Percentiles rank a stretch among this genome's conserved stretches.
These are phyloP conservation scores for Clarias pachynema DNA, from an alignment of 2,797 vertebrate genomes.

Conservation along the genomic window DNA sequence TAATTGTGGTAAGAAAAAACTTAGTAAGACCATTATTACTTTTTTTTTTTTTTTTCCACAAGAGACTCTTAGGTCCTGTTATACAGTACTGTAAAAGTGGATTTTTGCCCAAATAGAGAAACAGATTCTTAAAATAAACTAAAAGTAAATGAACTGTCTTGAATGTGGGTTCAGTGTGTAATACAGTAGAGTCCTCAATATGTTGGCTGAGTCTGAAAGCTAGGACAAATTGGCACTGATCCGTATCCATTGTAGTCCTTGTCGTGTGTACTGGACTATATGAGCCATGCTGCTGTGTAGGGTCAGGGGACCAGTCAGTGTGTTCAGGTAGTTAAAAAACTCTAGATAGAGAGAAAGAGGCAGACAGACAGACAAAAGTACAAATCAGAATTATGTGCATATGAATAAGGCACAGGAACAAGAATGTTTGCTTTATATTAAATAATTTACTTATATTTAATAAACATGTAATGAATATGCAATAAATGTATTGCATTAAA, in stretches of 20 bases:
- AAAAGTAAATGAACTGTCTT: background rate
- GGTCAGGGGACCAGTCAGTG: conserved; percentile 92
- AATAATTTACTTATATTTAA: background rate
- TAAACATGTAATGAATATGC: background rate
- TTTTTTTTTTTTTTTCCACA: background rate
- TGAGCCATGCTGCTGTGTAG: conserved; percentile 97
- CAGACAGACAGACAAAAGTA: background rate
- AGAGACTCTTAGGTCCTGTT: background rate
- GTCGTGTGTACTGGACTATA: conserved; percentile 94
- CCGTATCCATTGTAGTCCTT: conserved; percentile 97
- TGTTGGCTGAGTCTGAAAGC: conserved; percentile 47
- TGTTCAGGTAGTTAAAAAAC: conserved; percentile 98
- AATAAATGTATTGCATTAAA: background rate
- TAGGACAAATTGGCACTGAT: conserved; percentile 87
- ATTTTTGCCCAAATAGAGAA: conserved; percentile 15
- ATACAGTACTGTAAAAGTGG: conserved; percentile 14
- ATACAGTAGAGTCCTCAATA: conserved; percentile 2
- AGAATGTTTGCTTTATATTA: background rate
- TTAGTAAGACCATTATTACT: background rate
- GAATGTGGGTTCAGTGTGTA: conserved; percentile 15
- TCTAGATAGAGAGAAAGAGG: conserved; percentile 70
- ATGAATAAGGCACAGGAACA: background rate
- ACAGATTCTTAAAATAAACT: conserved; percentile 3
- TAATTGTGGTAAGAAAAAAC: conserved; percentile 13
- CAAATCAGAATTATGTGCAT: background rate